These are phyloP conservation scores for Brienomyrus longianalis DNA, from an alignment of 2,113 vertebrate genomes.

Conservation along the genomic window DNA sequence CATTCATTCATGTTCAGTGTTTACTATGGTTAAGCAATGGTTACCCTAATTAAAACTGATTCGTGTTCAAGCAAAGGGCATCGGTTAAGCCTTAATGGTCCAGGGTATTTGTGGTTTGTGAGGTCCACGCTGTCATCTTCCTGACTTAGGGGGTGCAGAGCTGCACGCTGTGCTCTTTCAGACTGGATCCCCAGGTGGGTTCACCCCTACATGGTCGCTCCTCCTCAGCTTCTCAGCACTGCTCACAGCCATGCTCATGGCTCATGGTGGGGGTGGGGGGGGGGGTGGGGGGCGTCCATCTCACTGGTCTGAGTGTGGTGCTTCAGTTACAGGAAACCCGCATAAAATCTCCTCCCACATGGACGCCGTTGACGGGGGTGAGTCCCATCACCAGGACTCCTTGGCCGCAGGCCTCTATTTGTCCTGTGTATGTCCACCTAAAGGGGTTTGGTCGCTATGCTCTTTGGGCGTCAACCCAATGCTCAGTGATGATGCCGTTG, in stretches of 20 bases:
- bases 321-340: conserved; percentile 48
- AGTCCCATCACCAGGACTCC: conserved; percentile 8
- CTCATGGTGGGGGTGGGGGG: not conserved
- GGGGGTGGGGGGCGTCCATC: not conserved
- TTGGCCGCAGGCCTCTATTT: not conserved
- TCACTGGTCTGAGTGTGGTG: conserved; percentile 25
- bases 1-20: not conserved
- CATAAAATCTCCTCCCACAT: conserved; percentile 30
- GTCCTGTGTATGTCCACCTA: not conserved
- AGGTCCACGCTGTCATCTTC: not conserved
- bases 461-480: not conserved
- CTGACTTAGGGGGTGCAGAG: conserved; percentile 21
- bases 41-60: not conserved
- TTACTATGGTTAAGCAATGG: not conserved
- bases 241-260: not conserved
- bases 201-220: not conserved
- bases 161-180: conserved; percentile 28
- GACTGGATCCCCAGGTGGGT: conserved; percentile 35
- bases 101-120: not conserved
- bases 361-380: conserved; percentile 29
- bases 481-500: not conserved
- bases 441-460: not conserved
- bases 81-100: not conserved
- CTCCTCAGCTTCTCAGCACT: not conserved
- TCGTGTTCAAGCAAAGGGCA: not conserved